Percentiles rank a stretch among this genome's conserved stretches.
Conservation (phyloP, 1,140 invertebrate species). For the Uloborus diversus region DNA sequence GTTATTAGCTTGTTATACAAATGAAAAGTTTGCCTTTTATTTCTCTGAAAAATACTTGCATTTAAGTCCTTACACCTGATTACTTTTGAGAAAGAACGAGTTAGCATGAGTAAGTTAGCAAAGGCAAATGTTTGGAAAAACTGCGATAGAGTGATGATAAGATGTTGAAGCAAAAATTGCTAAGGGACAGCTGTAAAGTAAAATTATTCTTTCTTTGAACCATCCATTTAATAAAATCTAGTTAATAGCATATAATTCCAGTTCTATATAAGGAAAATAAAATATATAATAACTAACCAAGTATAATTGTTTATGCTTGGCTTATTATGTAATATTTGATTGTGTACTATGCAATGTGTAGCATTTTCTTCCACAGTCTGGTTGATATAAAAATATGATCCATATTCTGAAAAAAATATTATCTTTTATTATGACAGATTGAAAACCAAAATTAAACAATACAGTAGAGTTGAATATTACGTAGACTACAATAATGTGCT, state of each 20-base stretch:
- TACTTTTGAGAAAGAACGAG: too few relatives aligned
- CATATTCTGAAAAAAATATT: constrained; percentile 3
- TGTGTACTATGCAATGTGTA: constrained; percentile 16
- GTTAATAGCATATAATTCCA: not conserved
- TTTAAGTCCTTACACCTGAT: too few relatives aligned
- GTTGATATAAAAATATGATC: constrained; percentile 25
- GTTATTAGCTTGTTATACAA: too few relatives aligned
- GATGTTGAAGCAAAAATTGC: too few relatives aligned
- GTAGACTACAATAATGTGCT: not conserved
- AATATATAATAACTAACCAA: not conserved
- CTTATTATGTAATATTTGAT: not conserved
- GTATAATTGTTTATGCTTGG: constrained; percentile 1
- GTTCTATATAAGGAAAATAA: not conserved
- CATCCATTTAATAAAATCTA: not conserved
- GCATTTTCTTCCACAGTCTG: constrained; percentile 33
- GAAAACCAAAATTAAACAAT: too few relatives aligned
- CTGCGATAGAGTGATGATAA: too few relatives aligned
- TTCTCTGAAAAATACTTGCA: too few relatives aligned
- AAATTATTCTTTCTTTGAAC: not conserved
- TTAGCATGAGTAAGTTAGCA: too few relatives aligned
- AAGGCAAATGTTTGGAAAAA: too few relatives aligned
- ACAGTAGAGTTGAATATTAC: too few relatives aligned
- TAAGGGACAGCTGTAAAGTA: not conserved
- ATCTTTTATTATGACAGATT: not conserved
- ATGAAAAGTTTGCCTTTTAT: too few relatives aligned